These are phyloP conservation scores for Tinamus guttatus DNA, from an alignment of 2,113 vertebrate species.

Conservation along the genomic window DNA sequence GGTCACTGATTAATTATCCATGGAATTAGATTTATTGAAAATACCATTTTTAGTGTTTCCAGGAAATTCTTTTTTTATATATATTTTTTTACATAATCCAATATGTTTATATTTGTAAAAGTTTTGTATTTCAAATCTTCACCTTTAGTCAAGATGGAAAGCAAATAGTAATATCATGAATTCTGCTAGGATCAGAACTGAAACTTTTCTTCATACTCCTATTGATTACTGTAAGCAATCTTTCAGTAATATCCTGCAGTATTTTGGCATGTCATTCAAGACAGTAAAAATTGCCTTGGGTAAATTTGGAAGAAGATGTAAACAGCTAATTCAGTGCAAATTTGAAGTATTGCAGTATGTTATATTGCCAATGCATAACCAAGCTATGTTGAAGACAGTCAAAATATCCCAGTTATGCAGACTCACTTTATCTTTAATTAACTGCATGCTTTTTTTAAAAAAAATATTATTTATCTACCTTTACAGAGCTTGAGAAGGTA, in stretches of 20 bases:
- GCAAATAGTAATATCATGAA: not conserved
- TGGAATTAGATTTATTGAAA: not conserved
- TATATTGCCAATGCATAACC: not conserved
- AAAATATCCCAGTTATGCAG: not conserved
- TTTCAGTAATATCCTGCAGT: not conserved
- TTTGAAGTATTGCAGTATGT: not conserved
- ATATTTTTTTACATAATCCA: not conserved
- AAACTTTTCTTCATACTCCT: not conserved
- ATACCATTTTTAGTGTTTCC: not conserved
- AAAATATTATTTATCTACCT: not conserved
- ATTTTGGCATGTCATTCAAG: not conserved
- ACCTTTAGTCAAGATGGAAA: not conserved
- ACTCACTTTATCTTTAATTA: not conserved
- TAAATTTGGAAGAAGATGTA: not conserved
- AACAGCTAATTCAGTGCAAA: not conserved
- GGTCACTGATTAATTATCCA: not conserved
- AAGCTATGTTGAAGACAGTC: not conserved
- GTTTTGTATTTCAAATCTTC: not conserved
- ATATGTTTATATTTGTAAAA: not conserved
- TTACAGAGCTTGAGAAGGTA: not conserved
- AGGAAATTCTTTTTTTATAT: not conserved
- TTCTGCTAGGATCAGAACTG: not conserved
- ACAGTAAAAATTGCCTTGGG: not conserved
- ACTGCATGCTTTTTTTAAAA: not conserved
- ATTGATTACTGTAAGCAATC: not conserved